Base-by-base conservation (phyloP, 2,888 invertebrate species). In the Heliconius aoede region DNA sequence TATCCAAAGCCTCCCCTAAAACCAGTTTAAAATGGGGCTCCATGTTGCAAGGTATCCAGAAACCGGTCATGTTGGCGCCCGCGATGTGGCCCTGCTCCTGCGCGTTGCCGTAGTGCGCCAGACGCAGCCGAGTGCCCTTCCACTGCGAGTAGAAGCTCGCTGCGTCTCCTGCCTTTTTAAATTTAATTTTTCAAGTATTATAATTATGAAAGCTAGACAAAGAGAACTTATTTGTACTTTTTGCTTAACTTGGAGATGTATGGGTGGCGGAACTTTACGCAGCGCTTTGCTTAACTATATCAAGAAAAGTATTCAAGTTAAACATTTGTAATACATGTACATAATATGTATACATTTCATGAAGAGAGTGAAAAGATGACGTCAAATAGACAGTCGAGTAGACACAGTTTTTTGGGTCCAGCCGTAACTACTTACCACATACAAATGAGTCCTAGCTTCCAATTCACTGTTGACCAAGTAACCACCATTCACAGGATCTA, bases 31-130 rank as follows among this genome's bases (percentile, higher is more conserved):
- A 93, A 81, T 89, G 85, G 8, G 91, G 91, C 84, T 93, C 93
- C 82, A 89, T 83, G 83, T 93, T 93, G 85, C 87, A 87, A 4
- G 92, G 86, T 0, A 81, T 80, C 93, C 93, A 93, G 85, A 85
- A 88, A 67, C 94, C 94, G 1, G 93, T 85, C 94, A 94, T 93
- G 85, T 94, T 94, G 80, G 89, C 86, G 32, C 93, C 94, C 4
- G 93, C 94, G 21, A 92, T 74, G 81, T 69, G 76, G n/a, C 94
- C 94, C 83, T 89, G 87, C 79, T 91, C 88, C 81, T 84, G 85
- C 0, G 94, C 93, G 80, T 86, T 90, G 24, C 75, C 76, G 81
- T 83, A 86, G 82, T 93, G 91, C 69, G 91, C 90, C 76, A 86
- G 79, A 1, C 93, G 87, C 24, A 88, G 71, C 3, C 94, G 86